Evolutionary conservation across 2,797 vertebrate genomes (phyloP), one percentile per base, ranked within the genome.

Genomic region (Enoplosus armatus): DNA sequence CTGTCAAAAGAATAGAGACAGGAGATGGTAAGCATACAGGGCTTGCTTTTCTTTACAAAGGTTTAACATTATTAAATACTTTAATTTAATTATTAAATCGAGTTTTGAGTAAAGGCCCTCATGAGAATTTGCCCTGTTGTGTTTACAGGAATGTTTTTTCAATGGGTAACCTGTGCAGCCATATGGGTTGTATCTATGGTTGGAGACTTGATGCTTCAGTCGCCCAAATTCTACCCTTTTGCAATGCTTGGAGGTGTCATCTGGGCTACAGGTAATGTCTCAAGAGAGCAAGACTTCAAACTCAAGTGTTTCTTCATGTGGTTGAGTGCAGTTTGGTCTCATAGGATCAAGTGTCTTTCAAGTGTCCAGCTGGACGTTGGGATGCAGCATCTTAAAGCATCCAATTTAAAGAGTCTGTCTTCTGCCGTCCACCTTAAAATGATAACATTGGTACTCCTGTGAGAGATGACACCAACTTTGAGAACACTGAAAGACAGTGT

Each of bases 171-270:
- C 64, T 98, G 97, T 91, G 94, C 96, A 47, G 95, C 96, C 0
- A 95, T 99, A 83, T 98, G 97, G 98, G 39, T 94, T 0, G 94
- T 96, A 14, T 94, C 97, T 14, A 90, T 97, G 77, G 60, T 96
- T 5, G 95, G 95, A 72, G 95, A 98, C 80, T 24, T 97, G 60
- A 83, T 98, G 58, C 93, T 96, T 55, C 89, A 85, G 1, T 96
- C 95, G 0, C 97, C 97, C 1, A 95, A 75, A 24, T 98, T 97
- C 89, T 95, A 97, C 93, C 97, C 97, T 29, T 89, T 97, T 33
- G 97, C 97, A 3, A 98, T 98, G 97, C 79, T 98, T 48, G 97
- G 97, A 3, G 97, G 98, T 10, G 96, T 91, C 35, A 86, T 97
- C 72, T 99, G 98, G 98, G 96, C 97, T n/a, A 99, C 97, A 94